Evolutionary conservation across 92 coral and sea anemone species (phyloP).

Genomic region (Phenganax stokvisi): DNA sequence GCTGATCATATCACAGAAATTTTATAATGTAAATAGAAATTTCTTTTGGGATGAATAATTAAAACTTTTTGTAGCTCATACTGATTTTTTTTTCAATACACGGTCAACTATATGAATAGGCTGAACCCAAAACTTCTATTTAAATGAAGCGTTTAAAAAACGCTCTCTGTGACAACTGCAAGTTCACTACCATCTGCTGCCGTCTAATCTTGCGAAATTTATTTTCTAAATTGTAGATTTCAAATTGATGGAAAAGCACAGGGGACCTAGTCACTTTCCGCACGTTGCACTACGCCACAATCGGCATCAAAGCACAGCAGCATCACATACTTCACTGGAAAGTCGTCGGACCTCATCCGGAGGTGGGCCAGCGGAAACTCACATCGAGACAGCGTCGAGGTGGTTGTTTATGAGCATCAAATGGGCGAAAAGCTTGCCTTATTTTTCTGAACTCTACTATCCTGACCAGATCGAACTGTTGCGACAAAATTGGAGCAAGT

Average conservation of each 20-base stretch:
- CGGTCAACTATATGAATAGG: too few relatives aligned
- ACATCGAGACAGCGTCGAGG: slow-evolving; percentile 83
- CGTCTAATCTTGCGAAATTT: neutral
- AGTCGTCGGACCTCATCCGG: slow-evolving; percentile 31
- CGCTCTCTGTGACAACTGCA: too few relatives aligned
- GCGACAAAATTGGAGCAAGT: slow-evolving; percentile 85
- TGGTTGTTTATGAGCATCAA: slow-evolving; percentile 86
- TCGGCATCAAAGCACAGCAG: slow-evolving; percentile 42
- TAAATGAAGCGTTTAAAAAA: too few relatives aligned
- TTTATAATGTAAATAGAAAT: too few relatives aligned
- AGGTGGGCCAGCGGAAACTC: slow-evolving; percentile 50
- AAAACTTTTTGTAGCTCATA: too few relatives aligned
- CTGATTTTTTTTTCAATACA: too few relatives aligned
- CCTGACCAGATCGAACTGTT: slow-evolving; percentile 80
- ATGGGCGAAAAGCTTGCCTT: slow-evolving; percentile 93
- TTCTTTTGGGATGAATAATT: too few relatives aligned
- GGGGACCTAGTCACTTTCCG: slow-evolving; percentile 4
- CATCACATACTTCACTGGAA: slow-evolving; percentile 36
- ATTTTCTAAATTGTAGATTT: neutral
- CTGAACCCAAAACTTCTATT: too few relatives aligned
- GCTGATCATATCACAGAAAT: too few relatives aligned
- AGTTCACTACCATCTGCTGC: too few relatives aligned
- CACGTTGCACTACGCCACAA: slow-evolving; percentile 33
- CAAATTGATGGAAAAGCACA: neutral
- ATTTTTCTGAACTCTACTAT: slow-evolving; percentile 88